Base-by-base conservation (phyloP, 2,888 invertebrate genomes). In the Diploptera punctata region DNA sequence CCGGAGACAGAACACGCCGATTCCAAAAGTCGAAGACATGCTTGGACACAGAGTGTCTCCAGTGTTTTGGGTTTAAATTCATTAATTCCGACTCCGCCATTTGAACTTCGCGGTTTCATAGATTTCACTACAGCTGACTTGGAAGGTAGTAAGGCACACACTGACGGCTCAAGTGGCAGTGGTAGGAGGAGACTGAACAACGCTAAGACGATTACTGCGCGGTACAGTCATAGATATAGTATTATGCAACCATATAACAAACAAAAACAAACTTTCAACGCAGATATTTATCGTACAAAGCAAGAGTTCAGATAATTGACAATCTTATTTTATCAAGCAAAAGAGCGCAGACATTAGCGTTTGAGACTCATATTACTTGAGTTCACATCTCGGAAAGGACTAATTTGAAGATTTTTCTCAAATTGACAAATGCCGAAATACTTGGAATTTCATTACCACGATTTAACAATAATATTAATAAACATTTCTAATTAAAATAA, bases 21-120 rank as follows among this genome's bases (percentile, higher is more conserved):
- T 26, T 73, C 74, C 31, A 75, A 52, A 16, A 72, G n/a, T 1
- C 68, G 71, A 26, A 75, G 16, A n/a, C 33, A 47, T 10, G 73
- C 71, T 13, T 71, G 71, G 13, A 71, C 26, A 43, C 73, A 67
- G 19, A 74, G 61, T 29, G 61, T 44, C 61, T 71, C 73, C 29
- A 75, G 29, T 10, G 68, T 43, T 24, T 57, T n/a, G 2, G 57
- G 57, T 16, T 9, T 57, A 1, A 24, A 5, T 7, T 13, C 16
- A 47, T 38, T 38, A 5, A 5, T 13, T 38, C 38, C 38, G 7
- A 38, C 38, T 9, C 7, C 38, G 13, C 7, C 38, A 24, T 0
- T 18, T 24, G 24, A 5, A 10, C 52, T 3, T 24, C 52, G 52
- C 2, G 52, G 52, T 52, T 4, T 52, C 52, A 52, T 52, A 18